Evolutionary conservation across 2,113 vertebrate genomes (phyloP).

Genomic region (Butorides virescens): DNA sequence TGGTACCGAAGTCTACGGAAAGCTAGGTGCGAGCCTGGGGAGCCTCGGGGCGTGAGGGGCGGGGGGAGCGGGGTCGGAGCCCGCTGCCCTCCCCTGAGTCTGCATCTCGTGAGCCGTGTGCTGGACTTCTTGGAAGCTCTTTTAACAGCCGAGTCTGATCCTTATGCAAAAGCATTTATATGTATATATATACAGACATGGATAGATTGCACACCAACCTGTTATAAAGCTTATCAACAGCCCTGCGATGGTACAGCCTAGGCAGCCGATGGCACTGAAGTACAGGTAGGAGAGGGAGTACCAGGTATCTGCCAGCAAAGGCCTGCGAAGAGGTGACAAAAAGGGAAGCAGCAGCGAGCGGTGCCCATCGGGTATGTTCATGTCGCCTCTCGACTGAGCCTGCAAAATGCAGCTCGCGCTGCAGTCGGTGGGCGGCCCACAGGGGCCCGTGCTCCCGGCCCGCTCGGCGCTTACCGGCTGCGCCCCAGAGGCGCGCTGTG

Average conservation of each 20-base stretch:
- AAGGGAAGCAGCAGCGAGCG: neutral
- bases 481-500: rapidly evolving
- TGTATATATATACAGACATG: neutral
- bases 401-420: rapidly evolving
- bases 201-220: conserved; percentile 59
- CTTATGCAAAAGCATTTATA: neutral
- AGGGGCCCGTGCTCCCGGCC: no score
- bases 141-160: neutral
- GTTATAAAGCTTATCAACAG: conserved; percentile 80
- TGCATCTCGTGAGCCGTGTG: rapidly evolving
- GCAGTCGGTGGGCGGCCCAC: rapidly evolving
- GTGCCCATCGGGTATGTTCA: rapidly evolving
- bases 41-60: rapidly evolving
- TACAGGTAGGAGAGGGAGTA: conserved; percentile 86
- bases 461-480: neutral
- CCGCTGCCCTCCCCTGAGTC: rapidly evolving
- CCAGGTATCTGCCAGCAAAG: conserved; percentile 79
- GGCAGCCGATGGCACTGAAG: conserved; percentile 81
- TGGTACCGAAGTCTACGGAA: rapidly evolving
- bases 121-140: neutral
- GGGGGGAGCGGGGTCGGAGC: neutral
- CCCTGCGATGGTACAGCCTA: conserved; percentile 66
- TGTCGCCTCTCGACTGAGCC: rapidly evolving
- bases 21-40: neutral
- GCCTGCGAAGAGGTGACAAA: conserved; percentile 60